These are phyloP conservation scores for Thymelicus sylvestris DNA, from an alignment of 2,888 invertebrate species.

Conservation along the genomic window DNA sequence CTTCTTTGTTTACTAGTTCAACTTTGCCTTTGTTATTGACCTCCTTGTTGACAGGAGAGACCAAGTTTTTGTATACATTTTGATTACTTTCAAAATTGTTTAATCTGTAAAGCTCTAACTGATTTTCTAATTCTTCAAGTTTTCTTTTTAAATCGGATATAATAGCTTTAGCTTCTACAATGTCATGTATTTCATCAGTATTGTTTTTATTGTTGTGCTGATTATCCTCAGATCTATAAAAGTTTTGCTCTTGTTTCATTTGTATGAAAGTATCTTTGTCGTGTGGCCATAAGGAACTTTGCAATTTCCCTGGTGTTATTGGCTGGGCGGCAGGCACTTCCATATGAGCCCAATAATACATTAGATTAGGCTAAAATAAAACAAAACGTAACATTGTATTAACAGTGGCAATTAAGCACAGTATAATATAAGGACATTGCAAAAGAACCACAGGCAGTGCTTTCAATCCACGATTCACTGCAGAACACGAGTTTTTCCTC, in stretches of 20 bases:
- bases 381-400: background rate
- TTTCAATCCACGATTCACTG: too few species aligned
- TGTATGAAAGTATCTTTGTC: conserved; percentile 60
- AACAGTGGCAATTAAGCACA: background rate
- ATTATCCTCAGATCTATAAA: conserved; percentile 58
- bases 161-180: conserved; percentile 68
- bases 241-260: conserved; percentile 56
- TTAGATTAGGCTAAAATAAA: conserved; percentile 90
- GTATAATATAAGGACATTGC: background rate
- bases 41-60: conserved; percentile 53
- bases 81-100: conserved; percentile 66
- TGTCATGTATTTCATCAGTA: conserved; percentile 71
- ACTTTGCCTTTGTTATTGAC: conserved; percentile 54
- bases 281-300: conserved; percentile 90
- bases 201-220: conserved; percentile 64
- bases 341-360: conserved; percentile 96
- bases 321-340: conserved; percentile 88
- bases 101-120: conserved; percentile 71
- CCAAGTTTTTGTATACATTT: conserved; percentile 62
- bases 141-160: conserved; percentile 69
- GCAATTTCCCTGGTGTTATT: conserved; percentile 89
- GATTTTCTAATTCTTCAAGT: conserved; percentile 69
- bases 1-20: conserved; percentile 64
- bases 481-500: too few species aligned
- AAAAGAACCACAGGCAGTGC: too few species aligned